Evolutionary conservation across 2,888 invertebrate species (phyloP).

Genomic region (Brenthis hecate): DNA sequence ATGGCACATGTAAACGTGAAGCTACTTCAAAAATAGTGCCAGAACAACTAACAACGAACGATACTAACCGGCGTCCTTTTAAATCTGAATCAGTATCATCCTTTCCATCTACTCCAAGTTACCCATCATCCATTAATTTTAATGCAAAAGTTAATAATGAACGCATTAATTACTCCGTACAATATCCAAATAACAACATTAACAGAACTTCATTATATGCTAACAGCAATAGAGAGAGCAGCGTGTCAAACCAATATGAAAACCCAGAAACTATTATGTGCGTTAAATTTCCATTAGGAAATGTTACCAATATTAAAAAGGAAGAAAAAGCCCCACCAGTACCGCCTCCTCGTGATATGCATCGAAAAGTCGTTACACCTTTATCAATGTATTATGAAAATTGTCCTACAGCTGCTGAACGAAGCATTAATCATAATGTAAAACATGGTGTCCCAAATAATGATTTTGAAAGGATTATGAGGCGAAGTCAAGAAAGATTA

Average conservation of each 20-base stretch:
- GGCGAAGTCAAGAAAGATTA: conserved; percentile 74
- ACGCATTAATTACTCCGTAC: conserved; percentile 78
- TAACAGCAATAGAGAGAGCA: conserved; percentile 68
- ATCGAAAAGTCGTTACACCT: conserved; percentile 81
- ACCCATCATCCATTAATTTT: conserved; percentile 79
- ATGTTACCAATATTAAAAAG: conserved; percentile 67
- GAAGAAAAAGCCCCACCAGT: conserved; percentile 85
- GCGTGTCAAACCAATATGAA: conserved; percentile 63
- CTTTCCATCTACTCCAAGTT: conserved; percentile 78
- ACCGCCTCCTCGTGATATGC: conserved; percentile 90
- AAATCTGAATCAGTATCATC: conserved; percentile 79
- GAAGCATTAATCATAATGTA: conserved; percentile 56
- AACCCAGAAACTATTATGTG: conserved; percentile 73
- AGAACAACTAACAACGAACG: conserved; percentile 60
- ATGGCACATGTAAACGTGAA: conserved; percentile 75
- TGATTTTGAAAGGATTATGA: conserved; percentile 76
- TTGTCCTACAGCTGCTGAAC: conserved; percentile 61
- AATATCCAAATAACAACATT: conserved; percentile 64
- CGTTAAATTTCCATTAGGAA: conserved; percentile 79
- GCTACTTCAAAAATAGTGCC: conserved; percentile 73
- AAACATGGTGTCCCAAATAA: conserved; percentile 74
- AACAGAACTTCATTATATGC: conserved; percentile 66
- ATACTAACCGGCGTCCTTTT: conserved; percentile 62
- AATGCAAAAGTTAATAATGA: conserved; percentile 81
- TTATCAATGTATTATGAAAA: conserved; percentile 78